A percentile compares a stretch with the other conserved stretches of the same genome.
These are phyloP conservation scores for Nysson spinosus DNA, from an alignment of 2,888 invertebrate genomes.

Conservation along the genomic window DNA sequence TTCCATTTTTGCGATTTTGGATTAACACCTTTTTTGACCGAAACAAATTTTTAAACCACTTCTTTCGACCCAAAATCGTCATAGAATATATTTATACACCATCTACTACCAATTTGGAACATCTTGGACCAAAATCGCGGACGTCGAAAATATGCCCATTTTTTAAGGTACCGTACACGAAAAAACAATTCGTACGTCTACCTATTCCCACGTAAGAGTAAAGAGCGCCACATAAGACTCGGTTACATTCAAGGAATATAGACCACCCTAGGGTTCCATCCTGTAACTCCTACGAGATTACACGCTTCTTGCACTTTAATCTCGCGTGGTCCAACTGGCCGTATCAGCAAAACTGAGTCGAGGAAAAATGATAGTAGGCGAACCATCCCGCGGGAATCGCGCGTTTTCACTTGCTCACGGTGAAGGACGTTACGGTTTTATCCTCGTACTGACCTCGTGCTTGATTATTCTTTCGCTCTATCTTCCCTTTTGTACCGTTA, in stretches of 20 bases:
- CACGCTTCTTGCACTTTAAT: slow-evolving; percentile 27
- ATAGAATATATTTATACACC: too few species aligned
- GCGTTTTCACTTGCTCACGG: slow-evolving; percentile 28
- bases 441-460: slow-evolving; percentile 13
- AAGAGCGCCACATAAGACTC: not conserved
- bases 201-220: too few species aligned
- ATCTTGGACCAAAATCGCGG: too few species aligned
- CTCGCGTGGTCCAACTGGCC: slow-evolving; percentile 3
- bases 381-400: slow-evolving; percentile 22
- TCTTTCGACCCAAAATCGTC: too few species aligned
- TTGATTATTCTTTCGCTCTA: slow-evolving; percentile 25
- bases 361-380: slow-evolving; percentile 28
- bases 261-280: slow-evolving; percentile 14
- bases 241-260: not conserved
- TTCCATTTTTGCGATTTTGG: too few species aligned
- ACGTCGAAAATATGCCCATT: too few species aligned
- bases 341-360: slow-evolving; percentile 35
- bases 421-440: slow-evolving; percentile 32
- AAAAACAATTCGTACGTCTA: too few species aligned
- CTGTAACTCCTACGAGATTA: slow-evolving; percentile 24
- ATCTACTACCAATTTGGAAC: too few species aligned
- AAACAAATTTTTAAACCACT: too few species aligned
- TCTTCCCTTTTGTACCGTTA: not conserved
- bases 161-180: too few species aligned
- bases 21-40: too few species aligned